Evolutionary conservation across 2,797 vertebrate species (phyloP), one percentile per base, ranked within the genome.

Genomic region (Sebastes itinus): DNA sequence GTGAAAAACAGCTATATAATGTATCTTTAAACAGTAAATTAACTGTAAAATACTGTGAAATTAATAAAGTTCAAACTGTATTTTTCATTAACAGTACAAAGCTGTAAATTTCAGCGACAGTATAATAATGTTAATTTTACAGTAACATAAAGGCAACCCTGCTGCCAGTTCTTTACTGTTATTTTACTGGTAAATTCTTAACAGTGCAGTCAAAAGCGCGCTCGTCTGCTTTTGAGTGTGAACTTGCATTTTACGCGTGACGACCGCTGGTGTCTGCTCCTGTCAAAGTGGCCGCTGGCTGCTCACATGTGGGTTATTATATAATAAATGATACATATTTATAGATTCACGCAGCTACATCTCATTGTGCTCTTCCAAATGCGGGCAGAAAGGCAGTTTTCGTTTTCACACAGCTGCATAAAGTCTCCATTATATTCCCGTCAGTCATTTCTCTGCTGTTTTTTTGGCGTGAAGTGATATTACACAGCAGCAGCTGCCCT

Each of bases 381-480:
- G 27, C 32, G 16, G n/a, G 30, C 56, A 72, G 63, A 22, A 35
- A 35, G 49, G n/a, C 30, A 27, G 30, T 65, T 86, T 54, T 54
- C 20, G 54, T 86, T 81, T 75, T 72, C 70, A 75, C 77, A 61
- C 72, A 80, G 80, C 80, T 85, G 61, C 85, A 87, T 66, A 87
- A 86, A 77, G 70, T 79, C 46, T 61, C 46, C 63, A 84, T 92
- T 88, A 83, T 78, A 75, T 75, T 61, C 75, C 81, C 56, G 72
- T 82, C 68, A 83, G 70, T 89, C 84, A 86, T 82, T 71, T 81
- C 64, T 49, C 73, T 80, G 67, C 27, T 56, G 78, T 87, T 77
- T 87, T 81, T 89, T 64, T 77, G 79, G 78, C 55, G 67, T 81
- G 69, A 81, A 77, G 30, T 69, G 65, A 83, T 75, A 66, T 81